Evolutionary conservation across 2,888 invertebrate genomes (phyloP).

Genomic region (Macrophya annulata): DNA sequence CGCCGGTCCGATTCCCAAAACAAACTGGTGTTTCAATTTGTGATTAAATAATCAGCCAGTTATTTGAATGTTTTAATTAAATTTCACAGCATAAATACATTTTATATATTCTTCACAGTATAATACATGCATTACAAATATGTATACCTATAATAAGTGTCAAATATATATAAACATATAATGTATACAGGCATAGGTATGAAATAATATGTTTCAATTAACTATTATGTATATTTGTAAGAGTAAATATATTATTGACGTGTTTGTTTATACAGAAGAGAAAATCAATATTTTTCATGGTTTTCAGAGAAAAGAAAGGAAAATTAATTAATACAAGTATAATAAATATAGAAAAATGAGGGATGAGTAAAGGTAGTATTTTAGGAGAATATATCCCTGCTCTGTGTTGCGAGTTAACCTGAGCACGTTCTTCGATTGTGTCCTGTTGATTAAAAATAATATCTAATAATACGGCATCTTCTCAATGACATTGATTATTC

Average conservation of each 20-base stretch:
- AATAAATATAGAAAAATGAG: neutral
- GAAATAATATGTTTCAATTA: neutral
- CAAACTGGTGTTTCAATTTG: neutral
- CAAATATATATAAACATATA: neutral
- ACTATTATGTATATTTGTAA: neutral
- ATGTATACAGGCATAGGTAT: neutral
- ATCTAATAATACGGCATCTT: neutral
- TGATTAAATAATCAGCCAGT: neutral
- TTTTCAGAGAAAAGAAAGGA: neutral
- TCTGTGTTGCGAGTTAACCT: neutral
- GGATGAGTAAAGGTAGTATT: neutral
- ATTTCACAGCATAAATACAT: neutral
- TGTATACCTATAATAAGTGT: neutral
- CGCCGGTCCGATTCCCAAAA: neutral
- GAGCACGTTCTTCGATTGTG: constrained; percentile 30
- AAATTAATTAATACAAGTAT: neutral
- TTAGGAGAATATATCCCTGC: neutral
- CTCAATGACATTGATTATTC: neutral
- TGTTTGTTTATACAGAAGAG: too few relatives aligned
- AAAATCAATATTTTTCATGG: neutral
- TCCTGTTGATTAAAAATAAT: neutral
- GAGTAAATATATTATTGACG: too few relatives aligned
- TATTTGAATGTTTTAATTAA: neutral
- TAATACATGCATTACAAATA: neutral
- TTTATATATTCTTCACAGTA: neutral